phyloP scores from a whole-genome alignment of 2,797 vertebrate species.

The Tiaroga cobitis region DNA sequence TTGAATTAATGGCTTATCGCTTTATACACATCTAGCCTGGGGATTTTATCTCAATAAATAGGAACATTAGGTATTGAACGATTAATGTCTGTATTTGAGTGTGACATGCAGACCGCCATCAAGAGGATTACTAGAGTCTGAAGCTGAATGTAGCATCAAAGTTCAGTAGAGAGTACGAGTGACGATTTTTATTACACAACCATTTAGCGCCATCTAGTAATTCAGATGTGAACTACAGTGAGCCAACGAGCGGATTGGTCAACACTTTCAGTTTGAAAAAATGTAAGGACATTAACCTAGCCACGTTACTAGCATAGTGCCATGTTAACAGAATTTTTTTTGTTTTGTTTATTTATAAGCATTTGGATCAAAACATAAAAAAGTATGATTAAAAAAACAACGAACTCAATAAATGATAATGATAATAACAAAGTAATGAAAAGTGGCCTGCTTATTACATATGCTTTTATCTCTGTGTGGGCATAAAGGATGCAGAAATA shows the following conservation, averaged over 20 bases:
- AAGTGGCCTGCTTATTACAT: background rate
- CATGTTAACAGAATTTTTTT: background rate
- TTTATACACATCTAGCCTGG: background rate
- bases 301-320: background rate
- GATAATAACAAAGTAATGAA: background rate
- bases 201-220: slow-evolving; percentile 80
- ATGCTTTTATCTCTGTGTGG: background rate
- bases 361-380: background rate
- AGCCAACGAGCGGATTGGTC: background rate
- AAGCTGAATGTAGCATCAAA: background rate
- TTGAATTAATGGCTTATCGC: background rate
- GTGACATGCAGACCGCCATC: background rate
- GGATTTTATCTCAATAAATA: background rate
- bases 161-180: background rate
- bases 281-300: background rate
- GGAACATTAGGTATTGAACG: too few species aligned
- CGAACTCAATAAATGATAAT: background rate
- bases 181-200: slow-evolving; percentile 46
- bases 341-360: background rate
- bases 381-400: background rate
- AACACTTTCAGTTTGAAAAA: background rate
- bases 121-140: background rate
- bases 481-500: slow-evolving; percentile 2
- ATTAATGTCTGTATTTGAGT: background rate
- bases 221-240: slow-evolving; percentile 63